A percentile compares a stretch with the other conserved stretches of the same genome.
Conservation (phyloP, 35 echinoderm and acorn worm genomes). For the Apostichopus parvimensis region DNA sequence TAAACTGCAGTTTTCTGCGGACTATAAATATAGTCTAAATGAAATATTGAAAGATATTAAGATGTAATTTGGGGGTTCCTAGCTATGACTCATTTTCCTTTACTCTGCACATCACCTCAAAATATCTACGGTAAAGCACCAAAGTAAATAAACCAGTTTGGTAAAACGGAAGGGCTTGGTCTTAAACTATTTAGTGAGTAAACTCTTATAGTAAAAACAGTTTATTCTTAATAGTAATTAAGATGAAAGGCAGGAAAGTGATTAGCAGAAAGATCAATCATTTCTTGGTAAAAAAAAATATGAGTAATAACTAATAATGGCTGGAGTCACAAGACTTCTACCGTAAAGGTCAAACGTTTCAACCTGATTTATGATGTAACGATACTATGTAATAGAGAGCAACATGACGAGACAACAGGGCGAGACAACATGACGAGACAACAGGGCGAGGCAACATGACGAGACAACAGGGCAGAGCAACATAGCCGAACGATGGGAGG, state of each 20-base stretch:
- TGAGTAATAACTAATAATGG: not conserved
- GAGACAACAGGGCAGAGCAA: too few relatives aligned
- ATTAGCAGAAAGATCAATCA: not conserved
- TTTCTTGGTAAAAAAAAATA: not conserved
- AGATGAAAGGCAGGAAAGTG: not conserved
- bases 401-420: too few relatives aligned
- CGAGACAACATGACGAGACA: too few relatives aligned
- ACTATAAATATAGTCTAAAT: not conserved
- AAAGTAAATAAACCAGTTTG: not conserved
- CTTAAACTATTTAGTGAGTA: not conserved
- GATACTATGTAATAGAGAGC: too few relatives aligned
- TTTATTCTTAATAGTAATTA: not conserved
- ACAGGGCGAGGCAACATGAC: too few relatives aligned
- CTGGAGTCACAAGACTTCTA: not conserved
- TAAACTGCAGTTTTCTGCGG: too few relatives aligned
- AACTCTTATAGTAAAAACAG: not conserved
- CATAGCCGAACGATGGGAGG: too few relatives aligned
- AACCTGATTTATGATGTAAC: not conserved
- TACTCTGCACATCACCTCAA: too few relatives aligned
- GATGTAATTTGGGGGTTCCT: constrained; percentile 13
- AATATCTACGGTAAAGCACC: not conserved
- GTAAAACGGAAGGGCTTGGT: not conserved
- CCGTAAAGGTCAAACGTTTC: not conserved
- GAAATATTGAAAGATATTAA: not conserved
- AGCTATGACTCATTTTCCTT: not conserved